Base-by-base conservation (phyloP, 2,888 invertebrate species). In the Eilema sororculum region DNA sequence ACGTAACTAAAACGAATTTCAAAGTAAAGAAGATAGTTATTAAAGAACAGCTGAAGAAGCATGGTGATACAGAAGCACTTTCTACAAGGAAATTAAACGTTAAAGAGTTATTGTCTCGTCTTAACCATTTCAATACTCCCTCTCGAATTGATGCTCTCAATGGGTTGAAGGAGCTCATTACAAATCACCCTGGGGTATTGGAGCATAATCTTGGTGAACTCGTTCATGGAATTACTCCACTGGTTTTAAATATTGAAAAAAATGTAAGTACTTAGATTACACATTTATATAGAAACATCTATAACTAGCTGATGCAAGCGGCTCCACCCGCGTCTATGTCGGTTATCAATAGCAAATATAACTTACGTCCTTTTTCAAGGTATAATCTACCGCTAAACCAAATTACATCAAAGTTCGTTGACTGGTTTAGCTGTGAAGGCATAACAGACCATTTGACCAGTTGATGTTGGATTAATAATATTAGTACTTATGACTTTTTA, bases 1-100 rank as follows among this genome's bases (percentile, higher is more conserved):
- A 99, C 96, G 97, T 98, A 6, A 99, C 99, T 0, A 97, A 98
- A 89, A 97, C 98, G 0, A 97, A 97, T 82, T 99, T 99, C 85
- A 98, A 98, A 96, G 96, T 98, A 0, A 97, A 97, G 84, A 98
- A 98, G 86, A 98, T 99, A 79, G 95, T 98, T 3, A 96, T 99
- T 57, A 96, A 96, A 59, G 97, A 98, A 83, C 98, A 99, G 86
- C 88, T 98, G 22, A 94, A 91, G 68, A 95, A 95, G 72, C 96
- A 96, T 83, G 92, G 91, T 25, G 85, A 86, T 60, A 88, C 92
- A 9, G 96, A 97, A 83, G 95, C 96, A 65, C 91, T 97, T 52
- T 97, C 97, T 65, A 96, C 95, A 46, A 95, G 96, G 73, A 98
- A 97, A 85, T 95, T 97, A 4, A 97, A 96, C 86, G 89, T 97